Base-by-base conservation (phyloP, 2,797 vertebrate species). In the Antrozous pallidus region DNA sequence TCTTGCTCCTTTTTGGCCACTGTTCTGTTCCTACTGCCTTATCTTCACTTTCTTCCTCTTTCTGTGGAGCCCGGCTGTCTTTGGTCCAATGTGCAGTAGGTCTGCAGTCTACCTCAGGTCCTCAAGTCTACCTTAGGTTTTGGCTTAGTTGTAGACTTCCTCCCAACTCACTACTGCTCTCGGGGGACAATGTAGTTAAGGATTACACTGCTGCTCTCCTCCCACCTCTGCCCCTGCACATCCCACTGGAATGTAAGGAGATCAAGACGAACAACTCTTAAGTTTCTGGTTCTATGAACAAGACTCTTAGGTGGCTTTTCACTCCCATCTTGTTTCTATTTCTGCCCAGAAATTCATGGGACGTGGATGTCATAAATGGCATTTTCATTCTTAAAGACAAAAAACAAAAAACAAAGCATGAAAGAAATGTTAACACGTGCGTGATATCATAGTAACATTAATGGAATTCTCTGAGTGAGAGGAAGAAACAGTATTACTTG, bases 381-480 rank as follows among this genome's bases (percentile, higher is more conserved):
- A 28, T 74, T 49, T 88, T 95, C 14, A 82, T 85, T 67, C 42
- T 81, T 88, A 13, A 67, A 38, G 84, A 47, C 56, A 8, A 91
- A 22, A 54, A 24, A 54, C 16, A 17, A 49, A 54, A 54, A 54
- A 54, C 22, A 54, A 71, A 71, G 33, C 18, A 40, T 51, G 45
- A 20, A 67, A 75, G 77, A 33, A 31, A 80, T 70, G 26, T 58
- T 83, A 94, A 78, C 89, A 51, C 22, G 33, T 75, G 6, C 33
- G 75, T 79, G 84, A 74, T 58, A 78, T 74, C 65, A 56, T 58
- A 63, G 28, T 73, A 67, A 83, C 61, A 71, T 33, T 63, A 91
- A 90, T 58, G 33, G 20, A 67, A 33, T 63, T 90, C 47, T 69
- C 47, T 69, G 90, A 91, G 33, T 51, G 17, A 87, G 87, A 88